A percentile compares a stretch with the other conserved stretches of the same genome.
phyloP scores from a whole-genome alignment of 2,113 vertebrate species.

The Jacana jacana region DNA sequence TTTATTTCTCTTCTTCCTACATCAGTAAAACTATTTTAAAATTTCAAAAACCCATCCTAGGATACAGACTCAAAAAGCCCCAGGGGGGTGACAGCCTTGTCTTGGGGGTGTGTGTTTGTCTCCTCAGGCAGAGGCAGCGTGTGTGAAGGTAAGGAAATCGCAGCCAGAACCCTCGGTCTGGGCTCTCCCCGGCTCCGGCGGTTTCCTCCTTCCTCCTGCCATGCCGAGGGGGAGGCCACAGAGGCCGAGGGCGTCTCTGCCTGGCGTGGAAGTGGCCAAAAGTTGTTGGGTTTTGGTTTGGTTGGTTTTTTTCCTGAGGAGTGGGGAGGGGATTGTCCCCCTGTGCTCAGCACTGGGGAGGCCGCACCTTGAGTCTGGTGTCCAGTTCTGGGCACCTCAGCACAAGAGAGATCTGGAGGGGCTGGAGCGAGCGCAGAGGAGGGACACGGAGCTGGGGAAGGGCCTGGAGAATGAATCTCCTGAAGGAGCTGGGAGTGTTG shows the following conservation, averaged over 20 bases:
- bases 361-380: too few relatives aligned
- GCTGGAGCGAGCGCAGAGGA: too few relatives aligned
- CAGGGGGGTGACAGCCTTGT: accelerated
- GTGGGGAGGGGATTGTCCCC: too few relatives aligned
- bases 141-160: accelerated
- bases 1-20: neutral
- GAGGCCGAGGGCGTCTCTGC: neutral
- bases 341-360: too few relatives aligned
- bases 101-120: neutral
- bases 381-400: too few relatives aligned
- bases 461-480: too few relatives aligned
- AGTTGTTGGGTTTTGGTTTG: too few relatives aligned
- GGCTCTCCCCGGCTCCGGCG: neutral
- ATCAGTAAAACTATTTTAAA: neutral
- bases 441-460: too few relatives aligned
- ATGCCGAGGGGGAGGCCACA: too few relatives aligned
- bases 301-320: too few relatives aligned
- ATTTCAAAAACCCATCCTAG: neutral
- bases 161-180: neutral
- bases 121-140: neutral
- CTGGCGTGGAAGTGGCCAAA: neutral
- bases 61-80: accelerated
- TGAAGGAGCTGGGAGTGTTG: too few relatives aligned
- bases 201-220: neutral
- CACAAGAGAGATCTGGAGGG: too few relatives aligned